A percentile compares a stretch with the other conserved stretches of the same genome.
phyloP scores from a whole-genome alignment of 1,140 invertebrate genomes.

The Diorhabda elongata region DNA sequence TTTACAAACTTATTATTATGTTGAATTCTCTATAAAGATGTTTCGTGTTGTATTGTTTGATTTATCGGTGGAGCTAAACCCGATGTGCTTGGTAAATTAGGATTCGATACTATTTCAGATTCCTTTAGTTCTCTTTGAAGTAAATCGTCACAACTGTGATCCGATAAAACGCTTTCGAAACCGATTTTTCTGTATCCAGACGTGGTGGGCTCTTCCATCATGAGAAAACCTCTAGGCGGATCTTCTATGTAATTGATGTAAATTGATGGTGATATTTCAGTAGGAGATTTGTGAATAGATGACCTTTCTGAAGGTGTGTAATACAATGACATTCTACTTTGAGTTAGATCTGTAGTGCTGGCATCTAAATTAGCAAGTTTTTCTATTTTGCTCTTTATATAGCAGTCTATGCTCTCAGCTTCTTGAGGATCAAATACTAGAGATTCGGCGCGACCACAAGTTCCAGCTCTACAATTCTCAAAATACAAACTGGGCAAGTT shows the following conservation, averaged over 20 bases:
- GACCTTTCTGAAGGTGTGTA: conserved; percentile 72
- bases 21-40: conserved; percentile 17
- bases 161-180: background rate
- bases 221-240: conserved; percentile 24
- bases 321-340: conserved; percentile 68
- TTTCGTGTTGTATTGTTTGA: conserved; percentile 23
- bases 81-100: background rate
- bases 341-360: conserved; percentile 50
- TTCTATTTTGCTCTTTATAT: conserved; percentile 62
- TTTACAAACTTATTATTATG: background rate
- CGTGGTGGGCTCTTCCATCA: conserved; percentile 28
- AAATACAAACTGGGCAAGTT: conserved; percentile 90
- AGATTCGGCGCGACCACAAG: conserved; percentile 76
- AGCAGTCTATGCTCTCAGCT: conserved; percentile 57
- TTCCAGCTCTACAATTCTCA: conserved; percentile 86
- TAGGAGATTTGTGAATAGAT: conserved; percentile 30
- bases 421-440: conserved; percentile 65
- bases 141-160: conserved; percentile 9
- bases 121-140: background rate
- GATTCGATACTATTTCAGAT: background rate
- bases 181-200: conserved; percentile 23
- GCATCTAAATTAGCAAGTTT: conserved; percentile 46
- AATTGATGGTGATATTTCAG: conserved; percentile 33
- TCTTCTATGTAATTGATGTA: conserved; percentile 44
- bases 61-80: background rate